A percentile compares a stretch with the other conserved stretches of the same genome.
Evolutionary conservation across 53 echinoderm and acorn worm species (phyloP).

Genomic region (Echinometra lucunter): DNA sequence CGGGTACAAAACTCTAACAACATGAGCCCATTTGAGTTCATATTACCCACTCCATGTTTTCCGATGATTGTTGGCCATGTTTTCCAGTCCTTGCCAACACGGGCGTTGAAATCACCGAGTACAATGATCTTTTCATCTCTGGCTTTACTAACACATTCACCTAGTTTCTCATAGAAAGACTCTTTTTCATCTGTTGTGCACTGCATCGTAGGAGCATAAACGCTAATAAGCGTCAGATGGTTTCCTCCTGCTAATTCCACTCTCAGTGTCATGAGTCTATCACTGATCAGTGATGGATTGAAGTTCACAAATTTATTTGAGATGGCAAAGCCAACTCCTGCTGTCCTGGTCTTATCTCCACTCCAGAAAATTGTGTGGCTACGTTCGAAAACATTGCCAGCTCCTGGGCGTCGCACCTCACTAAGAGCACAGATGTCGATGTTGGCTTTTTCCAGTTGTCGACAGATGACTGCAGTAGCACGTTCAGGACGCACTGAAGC

Average conservation of each 20-base stretch:
- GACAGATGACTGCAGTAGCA: constrained; percentile 36
- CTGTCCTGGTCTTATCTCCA: constrained; percentile 19
- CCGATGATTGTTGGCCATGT: constrained; percentile 60
- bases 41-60: constrained; percentile 59
- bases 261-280: constrained; percentile 38
- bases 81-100: constrained; percentile 37
- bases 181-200: constrained; percentile 53
- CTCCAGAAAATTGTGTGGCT: constrained; percentile 47
- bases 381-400: not conserved
- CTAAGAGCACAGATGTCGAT: constrained; percentile 52
- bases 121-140: constrained; percentile 12
- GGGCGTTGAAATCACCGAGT: constrained; percentile 16
- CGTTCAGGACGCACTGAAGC: constrained; percentile 22
- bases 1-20: constrained; percentile 60
- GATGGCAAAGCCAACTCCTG: constrained; percentile 42
- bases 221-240: constrained; percentile 26
- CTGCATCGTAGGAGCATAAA: constrained; percentile 50
- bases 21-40: constrained; percentile 57
- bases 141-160: constrained; percentile 39
- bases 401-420: not conserved
- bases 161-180: constrained; percentile 39
- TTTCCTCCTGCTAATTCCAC: constrained; percentile 11
- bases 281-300: not conserved
- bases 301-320: constrained; percentile 13
- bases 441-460: constrained; percentile 29